Base-by-base conservation (phyloP, 2,113 vertebrate species). In the Cettia cetti region DNA sequence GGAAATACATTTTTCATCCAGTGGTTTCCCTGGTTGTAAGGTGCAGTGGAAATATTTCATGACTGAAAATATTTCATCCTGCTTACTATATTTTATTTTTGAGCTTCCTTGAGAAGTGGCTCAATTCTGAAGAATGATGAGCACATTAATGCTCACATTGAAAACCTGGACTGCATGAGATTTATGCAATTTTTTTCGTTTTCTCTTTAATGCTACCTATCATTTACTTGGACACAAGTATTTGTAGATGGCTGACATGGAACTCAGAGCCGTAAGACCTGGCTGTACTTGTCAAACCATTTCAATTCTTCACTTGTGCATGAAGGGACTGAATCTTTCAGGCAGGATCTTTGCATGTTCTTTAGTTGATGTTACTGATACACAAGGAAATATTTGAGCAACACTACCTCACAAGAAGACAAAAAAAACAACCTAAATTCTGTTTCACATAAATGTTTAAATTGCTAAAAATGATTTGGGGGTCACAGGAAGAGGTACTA, bases 61-160 rank as follows among this genome's bases (percentile, higher is more conserved):
- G 37, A 39, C 90, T 86, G 80, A 60, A 94, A 75, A 92, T 93
- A 89, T 82, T 93, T 96, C 92, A 82, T 93, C 49, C 49, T 52
- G n/a, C 61, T 92, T 89, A 53, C 54, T 86, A 15, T 86, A 64
- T 89, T 93, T 96, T 90, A 78, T 74, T 89, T 93, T 39, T 90
- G 37, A 78, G 60, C 66, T 89, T 94, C 22, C 22, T 94, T 64
- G 57, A 56, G 49, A 95, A 92, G 86, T 92, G 57, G 59, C 94
- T 97, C 83, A 66, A 7, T 94, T 94, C 82, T 90, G 83, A 90
- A 91, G 91, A 96, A 84, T 78, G 94, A 92, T 92, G 86, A 78
- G 35, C 86, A 33, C 89, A 74, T 82, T 90, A 89, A 70, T 83
- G 64, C 15, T 69, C 50, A 56, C 54, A 60, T 16, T 78, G 75